Evolutionary conservation across 2,888 invertebrate species (phyloP).

Genomic region (Ceraclea dissimilis): DNA sequence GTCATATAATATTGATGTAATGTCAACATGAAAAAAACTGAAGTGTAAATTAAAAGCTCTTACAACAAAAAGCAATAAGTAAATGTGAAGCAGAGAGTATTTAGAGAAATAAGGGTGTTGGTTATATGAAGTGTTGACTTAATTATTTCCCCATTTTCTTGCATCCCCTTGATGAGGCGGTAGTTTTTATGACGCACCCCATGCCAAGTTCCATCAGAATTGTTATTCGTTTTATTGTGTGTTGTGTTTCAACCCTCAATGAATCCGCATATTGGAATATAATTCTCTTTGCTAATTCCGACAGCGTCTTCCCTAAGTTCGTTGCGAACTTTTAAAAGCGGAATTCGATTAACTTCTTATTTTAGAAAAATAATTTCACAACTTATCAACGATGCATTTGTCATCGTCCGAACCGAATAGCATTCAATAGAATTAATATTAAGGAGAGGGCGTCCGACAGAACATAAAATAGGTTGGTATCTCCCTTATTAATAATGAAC

Average conservation of each 20-base stretch:
- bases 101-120: constrained; percentile 9
- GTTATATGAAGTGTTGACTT: constrained; percentile 25
- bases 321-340: neutral
- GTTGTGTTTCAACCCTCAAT: constrained; percentile 6
- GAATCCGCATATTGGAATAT: neutral
- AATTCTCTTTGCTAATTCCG: neutral
- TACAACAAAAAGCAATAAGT: constrained; percentile 22
- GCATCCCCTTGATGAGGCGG: constrained; percentile 11
- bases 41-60: constrained; percentile 26
- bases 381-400: too few relatives aligned
- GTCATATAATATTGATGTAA: too few relatives aligned
- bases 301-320: neutral
- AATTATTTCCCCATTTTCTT: constrained; percentile 26
- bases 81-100: constrained; percentile 12
- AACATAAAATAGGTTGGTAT: too few relatives aligned
- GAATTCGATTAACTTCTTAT: neutral
- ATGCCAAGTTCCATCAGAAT: constrained; percentile 14
- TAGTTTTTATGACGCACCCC: constrained; percentile 13
- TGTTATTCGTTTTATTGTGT: constrained; percentile 16
- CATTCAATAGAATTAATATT: too few relatives aligned
- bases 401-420: too few relatives aligned
- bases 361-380: too few relatives aligned
- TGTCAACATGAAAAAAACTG: neutral
- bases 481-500: too few relatives aligned
- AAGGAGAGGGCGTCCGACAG: too few relatives aligned